Evolutionary conservation across 35 echinoderm and acorn worm genomes (phyloP).

Genomic region (Patiria miniata): DNA sequence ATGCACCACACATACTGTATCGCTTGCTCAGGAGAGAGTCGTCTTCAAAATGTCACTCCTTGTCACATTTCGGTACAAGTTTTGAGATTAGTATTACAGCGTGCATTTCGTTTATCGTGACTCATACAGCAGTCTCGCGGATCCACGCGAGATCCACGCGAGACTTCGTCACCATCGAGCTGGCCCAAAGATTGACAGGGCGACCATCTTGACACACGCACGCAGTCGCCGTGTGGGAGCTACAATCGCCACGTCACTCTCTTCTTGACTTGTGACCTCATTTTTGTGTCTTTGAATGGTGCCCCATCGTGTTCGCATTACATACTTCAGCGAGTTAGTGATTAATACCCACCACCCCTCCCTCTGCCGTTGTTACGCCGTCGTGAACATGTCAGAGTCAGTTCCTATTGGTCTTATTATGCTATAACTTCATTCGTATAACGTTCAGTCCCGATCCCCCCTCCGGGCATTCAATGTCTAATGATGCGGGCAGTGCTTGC

Average conservation of each 20-base stretch:
- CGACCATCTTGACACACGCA: no score
- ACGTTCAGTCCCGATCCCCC: neutral
- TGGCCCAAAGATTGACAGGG: no score
- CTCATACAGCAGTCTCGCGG: no score
- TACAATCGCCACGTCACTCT: neutral
- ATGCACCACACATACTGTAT: no score
- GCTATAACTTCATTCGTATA: neutral
- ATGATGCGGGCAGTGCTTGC: neutral
- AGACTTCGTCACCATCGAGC: no score
- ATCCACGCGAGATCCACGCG: no score
- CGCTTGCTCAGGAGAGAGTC: no score
- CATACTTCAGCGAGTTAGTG: constrained; percentile 6
- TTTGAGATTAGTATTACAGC: no score
- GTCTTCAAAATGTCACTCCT: no score
- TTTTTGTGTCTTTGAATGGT: neutral
- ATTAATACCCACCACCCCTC: neutral
- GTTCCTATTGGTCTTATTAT: neutral
- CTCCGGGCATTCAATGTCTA: neutral
- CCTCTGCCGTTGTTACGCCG: neutral
- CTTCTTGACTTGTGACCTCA: constrained; percentile 5
- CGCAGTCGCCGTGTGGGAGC: neutral
- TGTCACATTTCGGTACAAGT: no score
- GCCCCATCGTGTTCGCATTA: constrained; percentile 21
- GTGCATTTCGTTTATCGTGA: no score
- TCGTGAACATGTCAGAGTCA: neutral